A percentile compares a stretch with the other conserved stretches of the same genome.
Conservation (phyloP, 2,113 vertebrate species). For the Terrapene triunguis region DNA sequence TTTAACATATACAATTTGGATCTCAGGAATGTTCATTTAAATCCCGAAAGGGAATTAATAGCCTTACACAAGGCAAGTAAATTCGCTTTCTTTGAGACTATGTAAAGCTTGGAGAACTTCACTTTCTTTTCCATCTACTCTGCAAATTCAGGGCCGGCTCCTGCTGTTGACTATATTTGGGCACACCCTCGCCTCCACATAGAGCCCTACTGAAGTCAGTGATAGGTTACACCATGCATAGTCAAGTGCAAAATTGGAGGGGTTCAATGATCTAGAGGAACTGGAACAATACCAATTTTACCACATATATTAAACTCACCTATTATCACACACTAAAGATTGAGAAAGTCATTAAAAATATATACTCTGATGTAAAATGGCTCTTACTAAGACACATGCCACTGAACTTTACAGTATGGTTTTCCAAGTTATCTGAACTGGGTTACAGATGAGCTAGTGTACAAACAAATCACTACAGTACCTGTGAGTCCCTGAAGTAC, state of each 20-base stretch:
- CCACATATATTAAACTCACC: background rate
- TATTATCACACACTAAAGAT: background rate
- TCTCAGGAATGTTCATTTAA: background rate
- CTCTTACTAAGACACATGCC: background rate
- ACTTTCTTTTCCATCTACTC: conserved; percentile 6
- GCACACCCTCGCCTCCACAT: background rate
- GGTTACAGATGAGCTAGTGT: background rate
- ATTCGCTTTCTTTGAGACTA: background rate
- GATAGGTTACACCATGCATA: background rate
- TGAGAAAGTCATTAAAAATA: background rate
- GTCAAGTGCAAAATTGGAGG: conserved; percentile 21
- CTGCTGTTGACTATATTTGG: background rate
- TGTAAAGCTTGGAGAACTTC: background rate
- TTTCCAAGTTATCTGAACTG: background rate
- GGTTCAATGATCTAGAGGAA: background rate
- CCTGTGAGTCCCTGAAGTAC: conserved; percentile 98
- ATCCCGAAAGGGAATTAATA: background rate
- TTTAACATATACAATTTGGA: background rate
- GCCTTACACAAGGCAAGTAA: background rate
- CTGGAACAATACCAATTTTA: background rate
- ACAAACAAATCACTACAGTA: conserved; percentile 49
- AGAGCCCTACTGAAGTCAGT: background rate
- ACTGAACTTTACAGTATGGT: background rate
- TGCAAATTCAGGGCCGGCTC: conserved; percentile 25
- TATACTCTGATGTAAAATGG: background rate